These are phyloP conservation scores for Parnassius glacialis DNA, from an alignment of 2,888 invertebrate genomes.

Conservation along the genomic window DNA sequence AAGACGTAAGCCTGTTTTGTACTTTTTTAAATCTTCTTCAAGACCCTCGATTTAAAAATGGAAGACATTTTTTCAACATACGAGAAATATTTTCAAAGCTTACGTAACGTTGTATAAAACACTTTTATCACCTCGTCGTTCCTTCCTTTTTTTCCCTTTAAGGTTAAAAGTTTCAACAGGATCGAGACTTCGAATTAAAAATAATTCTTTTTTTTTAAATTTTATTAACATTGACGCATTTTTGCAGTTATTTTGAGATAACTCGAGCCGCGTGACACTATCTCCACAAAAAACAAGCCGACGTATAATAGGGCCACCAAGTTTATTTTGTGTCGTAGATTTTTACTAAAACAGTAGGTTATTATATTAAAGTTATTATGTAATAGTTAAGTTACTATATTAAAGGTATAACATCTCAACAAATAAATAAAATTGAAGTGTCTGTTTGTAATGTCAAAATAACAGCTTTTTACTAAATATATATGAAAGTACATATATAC, in stretches of 20 bases:
- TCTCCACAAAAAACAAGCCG: slow-evolving; percentile 2
- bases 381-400: no score
- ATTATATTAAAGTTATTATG: no score
- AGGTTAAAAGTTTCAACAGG: slow-evolving; percentile 5
- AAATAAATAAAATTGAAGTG: no score
- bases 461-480: no score
- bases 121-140: slow-evolving; percentile 9
- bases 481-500: no score
- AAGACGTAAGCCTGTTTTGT: neutral
- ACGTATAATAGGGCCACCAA: slow-evolving; percentile 2
- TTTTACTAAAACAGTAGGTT: no score
- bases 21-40: neutral
- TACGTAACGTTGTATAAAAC: slow-evolving; percentile 14
- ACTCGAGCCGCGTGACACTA: slow-evolving; percentile 9
- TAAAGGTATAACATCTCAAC: no score
- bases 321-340: neutral
- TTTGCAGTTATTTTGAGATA: slow-evolving; percentile 19
- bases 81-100: slow-evolving; percentile 15
- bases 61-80: neutral
- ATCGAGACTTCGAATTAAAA: slow-evolving; percentile 14
- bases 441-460: no score
- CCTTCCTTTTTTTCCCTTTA: slow-evolving; percentile 2
- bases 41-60: neutral
- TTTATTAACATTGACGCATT: slow-evolving; percentile 1
- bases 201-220: slow-evolving; percentile 15